Base-by-base conservation (phyloP, 2,797 vertebrate species). In the Hozukius guyotensis region DNA sequence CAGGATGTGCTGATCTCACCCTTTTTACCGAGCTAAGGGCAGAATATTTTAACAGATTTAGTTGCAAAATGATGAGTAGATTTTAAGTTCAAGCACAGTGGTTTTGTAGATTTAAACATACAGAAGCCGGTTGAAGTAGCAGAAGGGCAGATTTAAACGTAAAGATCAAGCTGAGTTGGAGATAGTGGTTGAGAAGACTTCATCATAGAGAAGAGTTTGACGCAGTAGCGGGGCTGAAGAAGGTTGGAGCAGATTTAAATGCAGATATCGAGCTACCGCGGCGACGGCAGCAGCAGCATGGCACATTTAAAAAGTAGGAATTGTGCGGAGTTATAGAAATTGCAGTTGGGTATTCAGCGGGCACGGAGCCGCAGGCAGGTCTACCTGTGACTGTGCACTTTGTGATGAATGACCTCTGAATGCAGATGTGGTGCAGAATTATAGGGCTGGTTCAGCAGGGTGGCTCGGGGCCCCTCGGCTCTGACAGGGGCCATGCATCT, bases 401-500 rank as follows among this genome's bases (percentile, higher is more conserved):
- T 31, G 82, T 90, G 92, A 90, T 89, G 84, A 82, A 93, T 76
- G 84, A 77, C 75, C 85, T 18, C 76, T 76, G 92, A 89, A 88
- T 90, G 86, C 87, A 90, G 86, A 90, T 86, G 81, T 14, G 5
- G 61, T 18, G 85, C 81, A 86, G 91, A 85, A 72, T 82, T 75
- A 84, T 60, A 32, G 83, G 76, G 52, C 83, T 20, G 78, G 60
- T 80, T 73, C 69, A 24, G 87, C 57, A n/a, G 22, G 49, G 77
- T 53, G 85, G 80, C 85, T 77, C 56, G n/a, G 82, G 91, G 85
- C 72, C 77, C 83, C 86, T 69, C 20, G 61, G 34, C 77, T 77
- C 77, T 90, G 93, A 93, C 93, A 90, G 85, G 87, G 77, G 69
- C 90, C 88, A 88, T 91, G 91, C 85, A 89, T 93, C 91, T 91